These are phyloP conservation scores for Actinemys pallida DNA, from an alignment of 2,113 vertebrate species.

Conservation along the genomic window DNA sequence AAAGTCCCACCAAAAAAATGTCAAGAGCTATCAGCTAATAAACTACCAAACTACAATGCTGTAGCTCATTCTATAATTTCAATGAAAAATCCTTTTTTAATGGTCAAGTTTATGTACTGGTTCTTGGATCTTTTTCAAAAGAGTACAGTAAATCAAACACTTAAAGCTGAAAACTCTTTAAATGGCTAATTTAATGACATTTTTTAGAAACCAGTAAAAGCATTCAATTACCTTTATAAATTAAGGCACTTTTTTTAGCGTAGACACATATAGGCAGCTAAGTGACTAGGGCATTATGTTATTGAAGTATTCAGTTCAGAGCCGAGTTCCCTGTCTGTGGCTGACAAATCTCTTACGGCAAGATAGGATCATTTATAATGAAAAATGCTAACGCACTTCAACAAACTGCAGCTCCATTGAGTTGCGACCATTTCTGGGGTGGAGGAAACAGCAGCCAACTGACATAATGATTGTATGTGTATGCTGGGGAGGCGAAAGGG, in stretches of 20 bases:
- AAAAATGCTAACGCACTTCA: neutral
- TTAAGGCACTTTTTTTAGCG: neutral
- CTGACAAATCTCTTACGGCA: neutral
- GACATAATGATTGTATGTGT: neutral
- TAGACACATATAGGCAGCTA: neutral
- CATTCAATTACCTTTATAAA: constrained; percentile 4
- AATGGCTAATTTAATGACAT: constrained; percentile 12
- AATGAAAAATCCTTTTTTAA: constrained; percentile 77
- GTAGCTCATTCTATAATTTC: constrained; percentile 64
- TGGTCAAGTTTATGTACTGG: constrained; percentile 69
- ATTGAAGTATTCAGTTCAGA: neutral
- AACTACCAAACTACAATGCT: constrained; percentile 27
- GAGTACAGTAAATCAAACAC: constrained; percentile 54
- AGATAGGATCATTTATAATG: neutral
- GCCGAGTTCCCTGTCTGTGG: neutral
- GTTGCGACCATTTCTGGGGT: neutral
- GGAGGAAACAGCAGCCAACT: neutral
- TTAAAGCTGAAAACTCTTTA: constrained; percentile 41
- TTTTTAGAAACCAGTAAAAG: neutral
- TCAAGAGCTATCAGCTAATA: constrained; percentile 41
- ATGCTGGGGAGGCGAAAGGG: neutral
- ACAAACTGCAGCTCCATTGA: neutral
- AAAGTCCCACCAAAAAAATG: constrained; percentile 7
- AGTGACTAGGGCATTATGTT: neutral
- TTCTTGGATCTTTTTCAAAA: constrained; percentile 78